phyloP scores from a whole-genome alignment of 2,113 vertebrate species.

The Xenopus laevis region DNA sequence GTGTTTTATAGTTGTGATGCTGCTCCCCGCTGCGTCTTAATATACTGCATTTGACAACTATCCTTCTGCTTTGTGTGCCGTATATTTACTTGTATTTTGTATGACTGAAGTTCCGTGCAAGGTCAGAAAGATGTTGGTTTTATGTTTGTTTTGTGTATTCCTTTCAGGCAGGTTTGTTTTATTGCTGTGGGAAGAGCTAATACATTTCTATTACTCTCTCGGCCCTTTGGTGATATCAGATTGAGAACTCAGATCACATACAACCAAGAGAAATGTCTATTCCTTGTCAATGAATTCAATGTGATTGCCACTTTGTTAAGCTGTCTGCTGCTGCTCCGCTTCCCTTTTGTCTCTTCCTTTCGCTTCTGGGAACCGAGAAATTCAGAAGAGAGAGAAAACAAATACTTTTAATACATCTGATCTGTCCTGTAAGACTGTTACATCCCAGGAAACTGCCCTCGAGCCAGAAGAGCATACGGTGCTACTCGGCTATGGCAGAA shows the following conservation, averaged over 20 bases:
- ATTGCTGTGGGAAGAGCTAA: constrained; percentile 23
- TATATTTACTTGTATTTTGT: constrained; percentile 29
- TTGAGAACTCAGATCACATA: constrained; percentile 36
- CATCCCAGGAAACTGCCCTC: not conserved
- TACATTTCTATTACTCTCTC: constrained; percentile 36
- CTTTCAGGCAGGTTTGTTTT: constrained; percentile 15
- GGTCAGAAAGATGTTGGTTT: constrained; percentile 15
- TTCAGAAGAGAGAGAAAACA: constrained; percentile 13
- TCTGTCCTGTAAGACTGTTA: not conserved
- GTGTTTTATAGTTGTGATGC: not conserved
- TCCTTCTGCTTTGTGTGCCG: constrained; percentile 8
- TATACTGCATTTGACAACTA: constrained; percentile 14
- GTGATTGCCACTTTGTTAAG: constrained; percentile 26
- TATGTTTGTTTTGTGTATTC: constrained; percentile 2
- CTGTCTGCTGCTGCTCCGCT: constrained; percentile 29
- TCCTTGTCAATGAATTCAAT: constrained; percentile 28
- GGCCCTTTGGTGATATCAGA: constrained; percentile 25
- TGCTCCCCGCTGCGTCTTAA: not conserved
- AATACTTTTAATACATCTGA: constrained; percentile 13
- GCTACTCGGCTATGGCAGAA: not conserved
- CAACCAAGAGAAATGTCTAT: constrained; percentile 27
- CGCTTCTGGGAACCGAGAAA: constrained; percentile 20
- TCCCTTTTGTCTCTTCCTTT: constrained; percentile 13
- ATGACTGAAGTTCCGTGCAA: not conserved
- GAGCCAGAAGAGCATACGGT: not conserved